These are phyloP conservation scores for Megalops atlanticus DNA, from an alignment of 2,113 vertebrate genomes.

Conservation along the genomic window DNA sequence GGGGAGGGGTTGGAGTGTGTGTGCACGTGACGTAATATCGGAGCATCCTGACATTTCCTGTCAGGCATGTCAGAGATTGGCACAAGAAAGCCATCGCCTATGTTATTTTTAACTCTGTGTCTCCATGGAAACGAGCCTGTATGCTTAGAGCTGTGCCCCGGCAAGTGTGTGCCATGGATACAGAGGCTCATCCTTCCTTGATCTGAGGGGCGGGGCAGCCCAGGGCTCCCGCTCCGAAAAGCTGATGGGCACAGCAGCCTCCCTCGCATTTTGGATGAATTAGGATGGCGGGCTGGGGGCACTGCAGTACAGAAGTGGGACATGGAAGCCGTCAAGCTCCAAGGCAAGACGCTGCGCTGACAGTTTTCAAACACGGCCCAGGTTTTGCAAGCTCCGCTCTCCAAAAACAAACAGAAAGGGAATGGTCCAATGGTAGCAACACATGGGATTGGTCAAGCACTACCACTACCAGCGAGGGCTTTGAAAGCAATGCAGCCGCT, in stretches of 20 bases:
- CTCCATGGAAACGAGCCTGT: constrained; percentile 59
- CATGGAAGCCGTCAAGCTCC: neutral
- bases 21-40: constrained; percentile 28
- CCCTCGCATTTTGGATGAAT: neutral
- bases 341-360: neutral
- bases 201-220: neutral
- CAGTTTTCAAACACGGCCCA: neutral
- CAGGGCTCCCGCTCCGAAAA: neutral
- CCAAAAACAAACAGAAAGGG: neutral
- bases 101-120: constrained; percentile 50
- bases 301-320: neutral
- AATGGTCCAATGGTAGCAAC: neutral
- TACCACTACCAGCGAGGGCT: neutral
- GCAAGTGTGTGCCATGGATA: constrained; percentile 1
- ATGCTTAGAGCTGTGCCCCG: constrained; percentile 22
- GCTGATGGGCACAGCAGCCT: neutral
- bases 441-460: neutral
- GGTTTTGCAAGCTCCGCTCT: neutral
- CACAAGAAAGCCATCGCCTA: constrained; percentile 44
- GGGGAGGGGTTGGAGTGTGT: neutral
- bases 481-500: neutral
- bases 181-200: neutral
- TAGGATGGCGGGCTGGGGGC: neutral
- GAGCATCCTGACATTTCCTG: constrained; percentile 33
- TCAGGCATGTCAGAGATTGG: constrained; percentile 47